Percentiles rank a stretch among this genome's conserved stretches.
These are phyloP conservation scores for Schrankia costaestrigalis DNA, from an alignment of 2,888 invertebrate species.

Conservation along the genomic window DNA sequence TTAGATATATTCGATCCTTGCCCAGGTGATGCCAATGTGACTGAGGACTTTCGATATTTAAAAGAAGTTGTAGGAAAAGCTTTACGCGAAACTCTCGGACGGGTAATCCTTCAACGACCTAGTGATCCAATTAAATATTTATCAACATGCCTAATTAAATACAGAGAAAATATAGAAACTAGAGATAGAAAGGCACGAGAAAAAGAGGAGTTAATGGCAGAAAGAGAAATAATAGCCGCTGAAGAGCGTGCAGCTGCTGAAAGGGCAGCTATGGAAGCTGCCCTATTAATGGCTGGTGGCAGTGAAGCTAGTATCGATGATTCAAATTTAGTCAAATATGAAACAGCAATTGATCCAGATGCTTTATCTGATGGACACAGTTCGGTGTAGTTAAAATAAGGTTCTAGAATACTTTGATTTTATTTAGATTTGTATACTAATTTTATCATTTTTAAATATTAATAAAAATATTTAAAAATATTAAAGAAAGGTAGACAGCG, in stretches of 20 bases:
- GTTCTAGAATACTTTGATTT: too few species aligned
- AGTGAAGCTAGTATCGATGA: constrained; percentile 70
- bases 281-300: constrained; percentile 49
- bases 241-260: constrained; percentile 60
- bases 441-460: too few species aligned
- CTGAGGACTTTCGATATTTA: constrained; percentile 69
- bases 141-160: constrained; percentile 54
- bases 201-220: constrained; percentile 51
- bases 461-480: too few species aligned
- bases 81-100: constrained; percentile 62
- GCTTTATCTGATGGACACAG: too few species aligned
- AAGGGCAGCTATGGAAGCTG: constrained; percentile 52
- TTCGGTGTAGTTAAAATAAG: too few species aligned
- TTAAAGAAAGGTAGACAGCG: too few species aligned
- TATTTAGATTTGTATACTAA: too few species aligned
- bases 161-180: constrained; percentile 61
- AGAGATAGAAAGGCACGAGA: constrained; percentile 54
- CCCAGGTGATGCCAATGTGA: constrained; percentile 60
- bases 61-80: constrained; percentile 62
- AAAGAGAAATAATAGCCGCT: constrained; percentile 55
- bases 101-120: constrained; percentile 64
- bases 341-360: too few species aligned
- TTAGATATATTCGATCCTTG: constrained; percentile 59
- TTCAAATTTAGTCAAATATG: constrained; percentile 60
- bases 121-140: constrained; percentile 69